These are phyloP conservation scores for Speoplatyrhinus poulsoni DNA, from an alignment of 2,113 vertebrate species.

Conservation along the genomic window DNA sequence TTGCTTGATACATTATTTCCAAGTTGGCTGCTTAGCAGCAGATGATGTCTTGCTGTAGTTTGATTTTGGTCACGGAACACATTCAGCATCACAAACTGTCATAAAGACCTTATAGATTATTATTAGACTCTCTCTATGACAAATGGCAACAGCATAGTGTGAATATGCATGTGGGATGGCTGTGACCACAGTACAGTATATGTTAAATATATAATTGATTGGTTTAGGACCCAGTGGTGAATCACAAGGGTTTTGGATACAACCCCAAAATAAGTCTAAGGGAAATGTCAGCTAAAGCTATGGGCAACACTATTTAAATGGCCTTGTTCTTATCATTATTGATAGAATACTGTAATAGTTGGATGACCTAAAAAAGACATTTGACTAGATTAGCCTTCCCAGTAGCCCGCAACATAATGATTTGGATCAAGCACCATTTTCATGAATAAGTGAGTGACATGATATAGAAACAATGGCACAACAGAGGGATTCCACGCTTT, in stretches of 20 bases:
- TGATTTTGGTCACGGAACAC: conserved; percentile 55
- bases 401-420: too few relatives aligned
- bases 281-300: conserved; percentile 14
- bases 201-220: not conserved
- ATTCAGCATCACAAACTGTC: conserved; percentile 35
- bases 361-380: conserved; percentile 9
- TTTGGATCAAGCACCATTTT: too few relatives aligned
- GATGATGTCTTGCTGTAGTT: conserved; percentile 57
- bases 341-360: not conserved
- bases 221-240: conserved; percentile 7
- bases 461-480: conserved; percentile 7
- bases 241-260: conserved; percentile 8
- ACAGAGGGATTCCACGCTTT: conserved; percentile 13
- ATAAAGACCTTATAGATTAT: not conserved
- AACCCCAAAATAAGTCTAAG: conserved; percentile 17
- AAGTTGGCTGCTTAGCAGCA: conserved; percentile 22
- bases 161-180: conserved; percentile 18
- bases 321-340: not conserved
- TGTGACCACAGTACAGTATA: conserved; percentile 17
- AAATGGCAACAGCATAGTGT: conserved; percentile 16
- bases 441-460: not conserved
- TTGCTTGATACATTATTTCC: conserved; percentile 50
- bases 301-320: conserved; percentile 7
- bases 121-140: conserved; percentile 14
- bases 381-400: not conserved